Evolutionary conservation across 2,888 invertebrate species (phyloP), one percentile per base, ranked within the genome.

Genomic region (Scaeva pyrastri): DNA sequence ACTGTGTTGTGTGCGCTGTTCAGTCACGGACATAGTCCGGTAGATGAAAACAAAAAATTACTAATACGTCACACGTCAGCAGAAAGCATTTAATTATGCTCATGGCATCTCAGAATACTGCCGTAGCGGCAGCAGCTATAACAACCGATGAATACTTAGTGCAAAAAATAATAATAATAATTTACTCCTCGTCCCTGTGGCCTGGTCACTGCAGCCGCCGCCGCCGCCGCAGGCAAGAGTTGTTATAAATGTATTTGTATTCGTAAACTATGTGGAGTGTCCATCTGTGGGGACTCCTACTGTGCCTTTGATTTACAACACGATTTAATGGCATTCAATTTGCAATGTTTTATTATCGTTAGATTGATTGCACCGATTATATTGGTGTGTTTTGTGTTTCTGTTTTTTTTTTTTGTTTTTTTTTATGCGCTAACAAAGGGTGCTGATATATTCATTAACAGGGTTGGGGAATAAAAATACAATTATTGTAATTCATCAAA

Each of bases 261-360:
- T 39, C 10, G 5, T 45, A 41, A 26, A 39, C 12, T 56, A 41
- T 36, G 39, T 68, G 14, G 26, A 45, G 16, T 84, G 84, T 75
- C 80, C 80, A 85, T 85, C 80, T 68, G 80, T 62, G 84, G 75
- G 76, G 76, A 76, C 71, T 85, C 81, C 76, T 85, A 76, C 81
- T 76, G 73, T 77, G 85, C 68, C 72, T 80, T 77, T 81, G 81
- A 85, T 85, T 85, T 85, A 76, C 80, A 80, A 80, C 76, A 80
- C 85, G 76, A 80, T 80, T 81, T 77, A 85, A 85, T 81, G 76
- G 85, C 73, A 85, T 85, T 85, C 85, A 85, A 85, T 85, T 85
- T 73, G 76, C 85, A 76, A 81, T 85, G 81, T 76, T 80, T 66
- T 80, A 85, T 76, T 80, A 85, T 85, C 76, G 75, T 73, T 77